These are phyloP conservation scores for Ridgeia piscesae DNA, from an alignment of 1,140 invertebrate genomes.

Conservation along the genomic window DNA sequence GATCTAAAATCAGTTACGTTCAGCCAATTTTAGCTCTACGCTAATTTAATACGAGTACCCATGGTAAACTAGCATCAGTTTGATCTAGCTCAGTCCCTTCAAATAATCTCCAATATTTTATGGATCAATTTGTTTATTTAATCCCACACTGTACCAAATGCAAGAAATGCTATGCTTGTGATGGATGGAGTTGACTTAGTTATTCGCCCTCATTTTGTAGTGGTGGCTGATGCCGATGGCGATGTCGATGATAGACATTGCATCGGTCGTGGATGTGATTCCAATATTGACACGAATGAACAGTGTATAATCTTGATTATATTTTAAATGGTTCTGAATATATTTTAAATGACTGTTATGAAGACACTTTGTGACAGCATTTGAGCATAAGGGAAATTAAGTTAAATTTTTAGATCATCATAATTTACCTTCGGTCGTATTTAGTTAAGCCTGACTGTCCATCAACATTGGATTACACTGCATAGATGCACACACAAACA, in stretches of 20 bases:
- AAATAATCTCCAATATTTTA: too few species aligned
- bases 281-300: background rate
- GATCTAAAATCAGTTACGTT: too few species aligned
- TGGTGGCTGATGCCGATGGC: too few species aligned
- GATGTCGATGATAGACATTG: conserved; percentile 15
- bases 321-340: background rate
- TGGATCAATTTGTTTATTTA: too few species aligned
- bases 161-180: too few species aligned
- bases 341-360: background rate
- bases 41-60: too few species aligned
- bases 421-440: conserved; percentile 4
- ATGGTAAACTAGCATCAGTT: too few species aligned
- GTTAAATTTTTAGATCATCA: background rate
- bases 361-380: conserved; percentile 9
- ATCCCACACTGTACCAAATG: too few species aligned
- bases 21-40: too few species aligned
- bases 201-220: too few species aligned
- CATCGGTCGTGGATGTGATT: conserved; percentile 17
- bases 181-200: too few species aligned
- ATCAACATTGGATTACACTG: background rate
- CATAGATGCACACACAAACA: background rate
- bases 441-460: background rate
- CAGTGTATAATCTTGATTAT: background rate
- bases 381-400: background rate
- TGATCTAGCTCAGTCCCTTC: too few species aligned